Conservation (phyloP, 1,140 invertebrate species). For the Yoshiicerus persimilis region DNA sequence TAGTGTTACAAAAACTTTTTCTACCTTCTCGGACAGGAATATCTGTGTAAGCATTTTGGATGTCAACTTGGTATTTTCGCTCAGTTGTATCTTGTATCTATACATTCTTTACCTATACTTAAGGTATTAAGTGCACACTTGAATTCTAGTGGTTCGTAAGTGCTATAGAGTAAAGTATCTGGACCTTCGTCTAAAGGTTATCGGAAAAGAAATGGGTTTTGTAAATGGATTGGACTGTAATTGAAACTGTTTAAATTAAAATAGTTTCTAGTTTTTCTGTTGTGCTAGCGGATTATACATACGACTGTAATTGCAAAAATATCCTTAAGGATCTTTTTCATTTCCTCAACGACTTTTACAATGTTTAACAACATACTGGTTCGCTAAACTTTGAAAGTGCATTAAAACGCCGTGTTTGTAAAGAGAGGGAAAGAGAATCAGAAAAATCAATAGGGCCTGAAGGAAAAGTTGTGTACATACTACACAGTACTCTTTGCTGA, state of each 20-base stretch:
- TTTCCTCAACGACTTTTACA: not conserved
- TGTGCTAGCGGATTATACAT: not conserved
- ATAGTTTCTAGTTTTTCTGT: not conserved
- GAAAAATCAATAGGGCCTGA: not conserved
- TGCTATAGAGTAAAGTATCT: not conserved
- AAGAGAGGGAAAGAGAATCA: not conserved
- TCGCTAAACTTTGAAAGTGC: not conserved
- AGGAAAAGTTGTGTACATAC: not conserved
- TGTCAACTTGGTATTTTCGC: not conserved
- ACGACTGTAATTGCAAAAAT: too few relatives aligned
- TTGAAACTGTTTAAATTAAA: not conserved
- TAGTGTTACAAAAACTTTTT: not conserved
- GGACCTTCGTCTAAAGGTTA: not conserved
- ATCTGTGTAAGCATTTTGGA: not conserved
- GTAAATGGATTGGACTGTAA: not conserved
- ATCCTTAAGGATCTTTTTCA: not conserved
- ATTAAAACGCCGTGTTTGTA: not conserved
- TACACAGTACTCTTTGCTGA: not conserved
- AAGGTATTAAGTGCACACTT: too few relatives aligned
- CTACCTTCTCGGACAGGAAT: not conserved
- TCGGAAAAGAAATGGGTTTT: not conserved
- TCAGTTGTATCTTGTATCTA: too few relatives aligned
- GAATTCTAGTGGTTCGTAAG: not conserved
- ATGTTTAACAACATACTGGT: not conserved
- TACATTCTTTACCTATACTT: too few relatives aligned